Evolutionary conservation across 2,797 vertebrate genomes (phyloP).

Genomic region (Gymnothorax reevesii): DNA sequence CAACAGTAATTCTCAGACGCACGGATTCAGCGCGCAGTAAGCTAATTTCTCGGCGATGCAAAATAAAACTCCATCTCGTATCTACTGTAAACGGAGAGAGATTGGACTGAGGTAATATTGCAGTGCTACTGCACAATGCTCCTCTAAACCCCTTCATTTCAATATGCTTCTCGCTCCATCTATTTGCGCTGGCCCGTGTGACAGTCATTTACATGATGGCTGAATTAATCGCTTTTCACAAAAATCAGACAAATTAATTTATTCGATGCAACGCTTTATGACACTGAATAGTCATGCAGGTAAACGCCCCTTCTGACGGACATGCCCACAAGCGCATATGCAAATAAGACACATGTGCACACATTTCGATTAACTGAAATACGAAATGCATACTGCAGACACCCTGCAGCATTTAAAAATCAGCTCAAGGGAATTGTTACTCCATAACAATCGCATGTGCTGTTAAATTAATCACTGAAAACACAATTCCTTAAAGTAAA

Average conservation of each 20-base stretch:
- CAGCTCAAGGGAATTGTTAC: background rate
- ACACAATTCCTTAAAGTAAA: background rate
- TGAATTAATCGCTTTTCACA: background rate
- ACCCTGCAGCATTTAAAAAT: background rate
- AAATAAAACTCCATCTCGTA: background rate
- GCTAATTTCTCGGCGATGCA: background rate
- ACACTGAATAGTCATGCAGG: background rate
- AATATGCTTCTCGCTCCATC: background rate
- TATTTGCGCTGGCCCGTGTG: background rate
- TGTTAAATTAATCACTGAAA: background rate
- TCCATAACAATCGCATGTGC: background rate
- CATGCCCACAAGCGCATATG: background rate
- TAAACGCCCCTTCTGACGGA: background rate
- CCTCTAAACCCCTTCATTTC: background rate
- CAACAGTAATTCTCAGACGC: background rate
- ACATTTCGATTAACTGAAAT: background rate
- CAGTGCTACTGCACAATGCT: background rate
- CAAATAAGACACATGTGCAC: background rate
- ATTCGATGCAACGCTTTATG: background rate
- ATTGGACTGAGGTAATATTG: background rate
- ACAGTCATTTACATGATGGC: background rate
- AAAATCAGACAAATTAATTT: background rate
- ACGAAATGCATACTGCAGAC: background rate
- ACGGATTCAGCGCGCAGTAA: background rate
- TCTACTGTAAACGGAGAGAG: background rate